phyloP scores from a whole-genome alignment of 2,797 vertebrate genomes.

The Pantherophis alleghaniensis region DNA sequence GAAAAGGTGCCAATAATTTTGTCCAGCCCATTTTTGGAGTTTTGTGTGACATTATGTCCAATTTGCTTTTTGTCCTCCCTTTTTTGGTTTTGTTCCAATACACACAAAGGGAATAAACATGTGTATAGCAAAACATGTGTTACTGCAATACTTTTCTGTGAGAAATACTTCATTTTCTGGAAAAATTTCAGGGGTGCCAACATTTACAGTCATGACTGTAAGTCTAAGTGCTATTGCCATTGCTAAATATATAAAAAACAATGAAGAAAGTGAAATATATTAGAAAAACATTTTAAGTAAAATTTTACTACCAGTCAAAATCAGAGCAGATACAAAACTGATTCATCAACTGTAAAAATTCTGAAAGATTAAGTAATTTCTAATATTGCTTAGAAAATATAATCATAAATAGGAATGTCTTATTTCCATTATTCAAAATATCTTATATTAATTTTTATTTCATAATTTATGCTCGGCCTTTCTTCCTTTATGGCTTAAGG shows the following conservation, averaged over 20 bases:
- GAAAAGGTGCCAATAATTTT: no score
- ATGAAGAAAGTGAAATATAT: neutral
- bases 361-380: neutral
- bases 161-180: no score
- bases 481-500: neutral
- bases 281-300: neutral
- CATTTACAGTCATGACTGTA: no score
- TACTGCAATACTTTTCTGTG: no score
- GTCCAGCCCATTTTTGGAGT: no score
- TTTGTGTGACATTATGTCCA: no score
- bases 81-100: no score
- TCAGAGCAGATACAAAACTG: neutral
- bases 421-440: neutral
- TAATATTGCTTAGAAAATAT: neutral
- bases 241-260: neutral
- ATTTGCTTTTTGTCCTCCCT: no score
- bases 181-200: no score
- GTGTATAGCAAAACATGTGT: no score
- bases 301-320: neutral
- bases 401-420: neutral
- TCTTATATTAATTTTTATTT: neutral
- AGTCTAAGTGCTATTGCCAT: no score
- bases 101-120: no score
- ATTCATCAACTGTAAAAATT: neutral
- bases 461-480: neutral